phyloP scores from a whole-genome alignment of 2,797 vertebrate species.

The Corythornis leucogaster region DNA sequence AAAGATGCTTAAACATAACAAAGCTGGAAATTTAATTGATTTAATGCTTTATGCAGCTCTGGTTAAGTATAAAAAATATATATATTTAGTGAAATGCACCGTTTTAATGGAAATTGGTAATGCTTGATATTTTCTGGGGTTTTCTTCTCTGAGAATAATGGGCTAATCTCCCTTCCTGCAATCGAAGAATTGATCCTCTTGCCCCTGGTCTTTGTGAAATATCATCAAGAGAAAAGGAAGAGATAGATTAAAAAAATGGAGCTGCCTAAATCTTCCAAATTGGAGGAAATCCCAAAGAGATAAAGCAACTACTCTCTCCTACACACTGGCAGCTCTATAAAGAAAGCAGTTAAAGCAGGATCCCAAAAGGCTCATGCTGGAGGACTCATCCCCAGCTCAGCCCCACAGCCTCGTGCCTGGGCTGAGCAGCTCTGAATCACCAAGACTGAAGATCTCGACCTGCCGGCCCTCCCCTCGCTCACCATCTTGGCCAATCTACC shows the following conservation, averaged over 20 bases:
- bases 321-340: rapidly evolving
- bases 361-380: neutral
- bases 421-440: neutral
- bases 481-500: neutral
- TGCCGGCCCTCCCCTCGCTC: neutral
- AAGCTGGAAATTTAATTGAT: constrained; percentile 18
- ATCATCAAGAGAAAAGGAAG: constrained; percentile 10
- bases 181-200: constrained; percentile 52
- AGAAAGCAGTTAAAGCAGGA: neutral
- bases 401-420: neutral
- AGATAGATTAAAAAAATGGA: neutral
- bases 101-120: constrained; percentile 28
- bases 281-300: neutral
- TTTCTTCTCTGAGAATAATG: constrained; percentile 26
- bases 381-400: neutral
- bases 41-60: neutral
- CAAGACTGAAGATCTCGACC: neutral
- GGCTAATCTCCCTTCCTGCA: constrained; percentile 31
- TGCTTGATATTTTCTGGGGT: constrained; percentile 6
- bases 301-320: neutral
- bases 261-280: neutral
- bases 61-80: neutral
- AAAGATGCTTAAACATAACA: constrained; percentile 54
- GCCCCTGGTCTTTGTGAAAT: constrained; percentile 20
- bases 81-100: neutral